phyloP scores from a whole-genome alignment of 1,140 invertebrate species.

The Bombus pyrosoma region DNA sequence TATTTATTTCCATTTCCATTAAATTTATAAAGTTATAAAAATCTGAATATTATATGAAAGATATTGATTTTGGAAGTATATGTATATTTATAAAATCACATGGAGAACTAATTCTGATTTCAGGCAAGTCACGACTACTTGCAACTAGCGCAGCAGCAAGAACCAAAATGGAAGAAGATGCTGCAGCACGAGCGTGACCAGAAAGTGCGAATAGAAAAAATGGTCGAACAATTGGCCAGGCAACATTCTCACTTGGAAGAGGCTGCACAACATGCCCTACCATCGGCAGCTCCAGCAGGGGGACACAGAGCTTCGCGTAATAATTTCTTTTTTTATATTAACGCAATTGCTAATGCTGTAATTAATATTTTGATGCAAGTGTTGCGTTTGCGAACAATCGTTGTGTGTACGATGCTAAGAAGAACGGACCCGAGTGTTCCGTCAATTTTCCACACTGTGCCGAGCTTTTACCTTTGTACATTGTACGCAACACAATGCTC shows the following conservation, averaged over 20 bases:
- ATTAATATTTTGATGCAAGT: slow-evolving; percentile 1
- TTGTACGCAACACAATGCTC: slow-evolving; percentile 1
- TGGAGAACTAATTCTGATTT: slow-evolving; percentile 55
- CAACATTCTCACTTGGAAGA: slow-evolving; percentile 97
- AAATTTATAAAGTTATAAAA: background rate
- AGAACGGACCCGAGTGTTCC: background rate
- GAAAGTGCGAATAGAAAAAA: slow-evolving; percentile 95
- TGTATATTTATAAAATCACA: background rate
- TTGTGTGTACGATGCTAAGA: background rate
- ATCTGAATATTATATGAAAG: background rate
- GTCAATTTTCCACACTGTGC: background rate
- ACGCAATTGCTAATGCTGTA: slow-evolving; percentile 18
- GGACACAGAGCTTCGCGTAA: slow-evolving; percentile 80
- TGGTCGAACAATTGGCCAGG: slow-evolving; percentile 97
- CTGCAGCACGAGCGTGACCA: slow-evolving; percentile 97
- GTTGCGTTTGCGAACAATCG: background rate
- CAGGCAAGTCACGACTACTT: slow-evolving; percentile 96
- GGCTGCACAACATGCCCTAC: slow-evolving; percentile 86
- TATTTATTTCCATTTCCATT: background rate
- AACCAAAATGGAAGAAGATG: slow-evolving; percentile 94
- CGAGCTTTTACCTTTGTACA: slow-evolving; percentile 16
- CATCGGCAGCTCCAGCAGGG: slow-evolving; percentile 76
- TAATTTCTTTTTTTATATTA: slow-evolving; percentile 56
- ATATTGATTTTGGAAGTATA: background rate
- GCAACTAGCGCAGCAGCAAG: slow-evolving; percentile 92